Evolutionary conservation across 2,113 vertebrate genomes (phyloP), one percentile per base, ranked within the genome.

Genomic region (Sterrhoptilus dennistouni): DNA sequence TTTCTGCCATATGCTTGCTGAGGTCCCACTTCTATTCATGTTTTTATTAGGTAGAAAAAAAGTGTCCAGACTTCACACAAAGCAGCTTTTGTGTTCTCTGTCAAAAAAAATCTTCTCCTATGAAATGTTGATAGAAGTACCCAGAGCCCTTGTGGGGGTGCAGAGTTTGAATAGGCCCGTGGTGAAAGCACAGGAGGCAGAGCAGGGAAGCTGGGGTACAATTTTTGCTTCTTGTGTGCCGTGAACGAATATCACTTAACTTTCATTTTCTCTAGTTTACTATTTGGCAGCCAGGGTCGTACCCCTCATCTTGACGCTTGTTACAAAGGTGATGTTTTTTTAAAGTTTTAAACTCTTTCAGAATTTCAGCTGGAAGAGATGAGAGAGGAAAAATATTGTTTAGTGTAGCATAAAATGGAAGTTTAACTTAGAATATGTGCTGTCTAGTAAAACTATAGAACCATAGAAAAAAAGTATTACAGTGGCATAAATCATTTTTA

Each of bases 91-190:
- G 96, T 98, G 95, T 95, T 92, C 96, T 97, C 76, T 95, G 97
- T 98, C 97, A 97, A 97, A 98, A 98, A 97, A 97, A 96, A 96
- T 95, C 90, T 92, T 97, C 89, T 96, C 61, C 76, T 96, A 93
- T 97, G 94, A 97, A 96, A 96, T 95, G 84, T 86, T 93, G 91
- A 97, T 94, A 93, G 89, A 95, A 96, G 85, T 81, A 94, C 86
- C 83, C 92, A 79, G 88, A 93, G 93, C 92, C 69, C 88, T 94
- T 81, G 86, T 88, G 83, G 90, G 90, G 95, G 85, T 90, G 95
- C 83, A 56, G 68, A 68, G 66, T 59, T 87, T 97, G 93, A 96
- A 96, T 81, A 93, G 90, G 45, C 76, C 86, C 20, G 3, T 82
- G 93, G 72, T 83, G 84, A 93, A 90, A 83, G 83, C 90, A 44